Evolutionary conservation across 2,888 invertebrate genomes (phyloP), one percentile per base, ranked within the genome.

Genomic region (Leptinotarsa tumamoca): DNA sequence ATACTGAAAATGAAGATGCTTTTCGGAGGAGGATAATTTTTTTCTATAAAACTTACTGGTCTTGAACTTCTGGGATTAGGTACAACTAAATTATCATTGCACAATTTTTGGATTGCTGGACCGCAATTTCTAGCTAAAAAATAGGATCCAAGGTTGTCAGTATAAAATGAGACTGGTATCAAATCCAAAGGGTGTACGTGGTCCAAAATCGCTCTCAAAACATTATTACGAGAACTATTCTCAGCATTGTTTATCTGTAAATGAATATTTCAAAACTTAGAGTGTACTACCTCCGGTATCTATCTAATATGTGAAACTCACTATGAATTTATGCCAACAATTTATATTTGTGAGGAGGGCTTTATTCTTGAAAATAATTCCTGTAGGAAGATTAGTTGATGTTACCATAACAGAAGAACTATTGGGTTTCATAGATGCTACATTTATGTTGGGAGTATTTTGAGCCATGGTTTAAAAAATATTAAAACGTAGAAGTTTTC

Each of bases 101-200:
- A 90, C 1, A 91, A 80, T 81, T 88, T 89, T 69, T 89, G 88
- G n/a, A 91, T 84, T 0, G 90, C 90, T 3, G 86, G 79, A 14
- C 88, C 89, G 81, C 90, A 90, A 82, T 90, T 90, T 75, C 88
- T 85, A 10, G 89, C 89, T 56, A 91, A 82, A 79, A 91, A 91
- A 72, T 84, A 87, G 1, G 88, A 85, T 4, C 86, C 87, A 7
- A 81, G 80, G 3, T 73, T 77, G 61, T 82, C 82, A 61, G 77
- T 80, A 7, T 82, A 76, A 79, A 87, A 88, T 81, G 88, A 89
- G 0, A 90, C 89, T 4, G 91, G 91, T 73, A 90, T 89, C 33
- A 91, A 84, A 81, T 90, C 90, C 2, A 87, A 83, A 0, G 90
- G 90, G 72, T 89, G 86, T 2, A 90, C 87, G 18, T 89, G 85